Evolutionary conservation across 2,888 invertebrate species (phyloP), one percentile per base, ranked within the genome.

Genomic region (Tineola bisselliella): DNA sequence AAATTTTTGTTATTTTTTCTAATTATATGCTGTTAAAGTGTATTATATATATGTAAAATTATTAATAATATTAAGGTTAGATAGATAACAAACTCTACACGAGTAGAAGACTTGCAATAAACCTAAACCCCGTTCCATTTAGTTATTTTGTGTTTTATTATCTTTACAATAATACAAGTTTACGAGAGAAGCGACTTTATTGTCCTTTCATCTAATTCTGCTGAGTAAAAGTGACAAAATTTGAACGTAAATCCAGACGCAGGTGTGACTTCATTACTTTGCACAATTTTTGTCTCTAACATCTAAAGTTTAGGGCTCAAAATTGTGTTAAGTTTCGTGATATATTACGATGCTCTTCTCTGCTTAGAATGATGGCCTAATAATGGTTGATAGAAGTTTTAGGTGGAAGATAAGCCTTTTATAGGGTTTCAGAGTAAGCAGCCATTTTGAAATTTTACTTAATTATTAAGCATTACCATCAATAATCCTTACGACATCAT

Each of bases 241-340:
- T 48, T 48, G 48, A 13, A 13, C 48, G 48, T 48, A 48, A 48
- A 48, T 48, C 48, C 48, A 15, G 48, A 48, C 48, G 48, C 48
- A 48, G 48, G 48, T 48, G 48, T 48, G 8, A 48, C 11, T 38
- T 38, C 6, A 38, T 6, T 38, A 38, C 2, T 38, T 12, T 38
- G n/a, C 1, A 38, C 38, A 38, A 38, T 38, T 12, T 38, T 38
- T n/a, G 38, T 38, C 38, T n/a, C n/a, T 38, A 38, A 1, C 6
- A 6, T 10, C 10, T 38, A 25, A 6, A 25, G 25, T 25, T 25
- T 25, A 25, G 6, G 25, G 25, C 6, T 25, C 25, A 6, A 25
- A 25, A 25, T 25, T 25, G 25, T 25, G 6, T 25, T 4, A 2
- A 25, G 6, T 25, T 2, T 25, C 6, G 25, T 25, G 25, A 25